phyloP scores from a whole-genome alignment of 2,113 vertebrate genomes.

The Oriolus oriolus region DNA sequence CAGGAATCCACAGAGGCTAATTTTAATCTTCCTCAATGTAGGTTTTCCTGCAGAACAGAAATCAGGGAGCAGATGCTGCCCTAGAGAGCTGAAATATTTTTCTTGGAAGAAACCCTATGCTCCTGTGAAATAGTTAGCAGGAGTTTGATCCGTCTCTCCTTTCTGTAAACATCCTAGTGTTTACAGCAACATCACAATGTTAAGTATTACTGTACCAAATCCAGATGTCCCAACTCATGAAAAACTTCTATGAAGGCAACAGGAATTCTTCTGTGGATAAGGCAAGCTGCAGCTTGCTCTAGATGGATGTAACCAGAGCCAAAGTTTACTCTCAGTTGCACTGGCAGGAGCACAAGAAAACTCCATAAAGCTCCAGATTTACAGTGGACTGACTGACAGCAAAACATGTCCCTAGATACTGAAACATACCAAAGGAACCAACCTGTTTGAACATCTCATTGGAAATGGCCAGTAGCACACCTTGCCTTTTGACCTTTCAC shows the following conservation, averaged over 20 bases:
- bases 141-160: not conserved
- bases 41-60: constrained; percentile 3
- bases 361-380: not conserved
- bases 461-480: not conserved
- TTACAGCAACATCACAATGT: constrained; percentile 18
- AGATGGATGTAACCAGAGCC: not conserved
- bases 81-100: constrained; percentile 7
- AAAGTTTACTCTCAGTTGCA: not conserved
- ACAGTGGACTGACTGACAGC: not conserved
- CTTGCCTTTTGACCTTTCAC: not conserved
- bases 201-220: constrained; percentile 6
- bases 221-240: constrained; percentile 9
- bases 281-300: constrained; percentile 16
- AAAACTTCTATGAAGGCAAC: not conserved
- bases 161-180: constrained; percentile 38
- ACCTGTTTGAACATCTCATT: not conserved
- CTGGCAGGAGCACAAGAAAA: not conserved
- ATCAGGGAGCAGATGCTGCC: not conserved
- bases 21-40: not conserved
- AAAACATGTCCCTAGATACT: not conserved
- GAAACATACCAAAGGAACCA: not conserved
- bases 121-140: not conserved
- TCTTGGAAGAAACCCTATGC: constrained; percentile 43
- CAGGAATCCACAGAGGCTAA: not conserved
- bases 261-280: not conserved